phyloP scores from a whole-genome alignment of 2,888 invertebrate species.

The Callosobruchus maculatus region DNA sequence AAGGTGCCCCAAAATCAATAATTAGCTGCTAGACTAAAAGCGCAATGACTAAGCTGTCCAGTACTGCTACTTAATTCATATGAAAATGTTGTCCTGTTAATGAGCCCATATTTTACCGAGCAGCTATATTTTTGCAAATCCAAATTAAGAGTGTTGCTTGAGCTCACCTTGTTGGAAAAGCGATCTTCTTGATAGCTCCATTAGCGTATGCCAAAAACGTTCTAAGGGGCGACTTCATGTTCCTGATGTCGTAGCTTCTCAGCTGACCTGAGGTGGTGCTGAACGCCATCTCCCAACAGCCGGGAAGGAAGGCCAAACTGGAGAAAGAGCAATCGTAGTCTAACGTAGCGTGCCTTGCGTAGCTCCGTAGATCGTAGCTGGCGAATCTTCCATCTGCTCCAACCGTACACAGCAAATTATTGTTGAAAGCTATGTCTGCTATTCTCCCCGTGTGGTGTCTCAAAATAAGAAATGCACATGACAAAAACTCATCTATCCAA shows the following conservation, averaged over 20 bases:
- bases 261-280: slow-evolving; percentile 29
- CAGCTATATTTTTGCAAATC: too few relatives aligned
- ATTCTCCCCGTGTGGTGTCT: slow-evolving; percentile 23
- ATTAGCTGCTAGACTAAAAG: too few relatives aligned
- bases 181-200: slow-evolving; percentile 28
- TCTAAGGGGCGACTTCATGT: slow-evolving; percentile 27
- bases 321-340: slow-evolving; percentile 24
- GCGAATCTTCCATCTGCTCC: slow-evolving; percentile 29
- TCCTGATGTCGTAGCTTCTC: slow-evolving; percentile 29
- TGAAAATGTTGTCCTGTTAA: too few relatives aligned
- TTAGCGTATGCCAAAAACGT: slow-evolving; percentile 23
- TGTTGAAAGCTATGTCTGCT: slow-evolving; percentile 29
- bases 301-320: slow-evolving; percentile 23
- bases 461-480: not conserved
- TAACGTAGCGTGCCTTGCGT: slow-evolving; percentile 2
- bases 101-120: too few relatives aligned
- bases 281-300: slow-evolving; percentile 26
- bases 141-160: not conserved
- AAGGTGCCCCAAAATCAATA: too few relatives aligned
- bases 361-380: slow-evolving; percentile 25
- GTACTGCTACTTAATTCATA: too few relatives aligned
- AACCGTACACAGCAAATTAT: slow-evolving; percentile 24
- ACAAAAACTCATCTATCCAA: too few relatives aligned
- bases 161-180: slow-evolving; percentile 15
- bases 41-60: too few relatives aligned